Percentiles rank a stretch among this genome's conserved stretches.
These are phyloP conservation scores for Chaenodraco wilsoni DNA, from an alignment of 2,797 vertebrate species.

Conservation along the genomic window DNA sequence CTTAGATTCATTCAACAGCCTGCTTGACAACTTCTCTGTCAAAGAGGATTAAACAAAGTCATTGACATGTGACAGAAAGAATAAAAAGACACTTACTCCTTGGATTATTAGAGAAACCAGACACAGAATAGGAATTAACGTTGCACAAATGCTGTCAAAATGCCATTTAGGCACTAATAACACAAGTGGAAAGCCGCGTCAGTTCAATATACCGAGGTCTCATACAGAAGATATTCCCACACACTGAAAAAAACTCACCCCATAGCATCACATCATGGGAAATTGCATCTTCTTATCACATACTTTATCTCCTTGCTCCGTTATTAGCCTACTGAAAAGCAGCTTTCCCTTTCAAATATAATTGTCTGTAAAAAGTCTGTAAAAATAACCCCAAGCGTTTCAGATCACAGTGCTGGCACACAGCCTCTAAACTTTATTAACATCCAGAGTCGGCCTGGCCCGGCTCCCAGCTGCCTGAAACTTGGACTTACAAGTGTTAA, in stretches of 20 bases:
- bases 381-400: conserved; percentile 79
- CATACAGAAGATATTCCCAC: conserved; percentile 59
- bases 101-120: conserved; percentile 9
- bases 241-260: conserved; percentile 25
- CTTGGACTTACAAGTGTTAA: conserved; percentile 62
- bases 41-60: conserved; percentile 21
- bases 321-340: conserved; percentile 71
- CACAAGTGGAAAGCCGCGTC: conserved; percentile 11
- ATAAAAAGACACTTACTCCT: conserved; percentile 8
- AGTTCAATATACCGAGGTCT: conserved; percentile 34
- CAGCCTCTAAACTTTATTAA: conserved; percentile 81
- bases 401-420: conserved; percentile 77
- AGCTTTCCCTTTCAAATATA: conserved; percentile 77
- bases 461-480: conserved; percentile 67
- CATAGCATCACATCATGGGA: conserved; percentile 67
- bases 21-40: conserved; percentile 42
- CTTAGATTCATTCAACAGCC: conserved; percentile 56
- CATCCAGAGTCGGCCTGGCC: conserved; percentile 74
- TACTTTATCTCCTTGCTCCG: conserved; percentile 66
- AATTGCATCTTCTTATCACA: conserved; percentile 78
- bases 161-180: conserved; percentile 5
- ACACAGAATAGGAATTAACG: conserved; percentile 11
- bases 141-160: conserved; percentile 5
- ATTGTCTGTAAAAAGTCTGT: conserved; percentile 78
- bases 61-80: conserved; percentile 27